A percentile compares a stretch with the other conserved stretches of the same genome.
Evolutionary conservation across 2,113 vertebrate species (phyloP).

Genomic region (Prunella fulvescens): DNA sequence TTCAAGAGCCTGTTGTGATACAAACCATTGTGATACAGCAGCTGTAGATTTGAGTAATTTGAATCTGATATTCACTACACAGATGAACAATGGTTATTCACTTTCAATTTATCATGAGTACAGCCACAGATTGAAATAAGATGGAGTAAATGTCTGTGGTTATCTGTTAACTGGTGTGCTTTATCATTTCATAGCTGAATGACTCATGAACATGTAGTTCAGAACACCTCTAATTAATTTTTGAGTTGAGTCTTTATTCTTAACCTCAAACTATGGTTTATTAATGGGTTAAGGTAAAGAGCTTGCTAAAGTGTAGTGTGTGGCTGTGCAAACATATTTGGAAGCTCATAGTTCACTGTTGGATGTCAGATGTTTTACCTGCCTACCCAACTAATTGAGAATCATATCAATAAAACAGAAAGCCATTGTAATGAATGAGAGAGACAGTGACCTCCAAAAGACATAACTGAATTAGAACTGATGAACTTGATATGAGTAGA

Average conservation of each 20-base stretch:
- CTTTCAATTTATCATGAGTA: constrained; percentile 38
- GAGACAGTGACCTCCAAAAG: constrained; percentile 26
- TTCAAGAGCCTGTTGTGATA: neutral
- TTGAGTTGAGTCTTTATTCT: constrained; percentile 17
- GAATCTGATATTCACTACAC: neutral
- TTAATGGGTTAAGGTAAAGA: constrained; percentile 37
- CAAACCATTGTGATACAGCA: neutral
- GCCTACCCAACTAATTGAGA: constrained; percentile 53
- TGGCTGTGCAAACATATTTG: neutral
- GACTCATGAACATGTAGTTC: constrained; percentile 52
- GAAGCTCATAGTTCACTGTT: neutral
- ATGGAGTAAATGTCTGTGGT: neutral
- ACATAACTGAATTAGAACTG: constrained; percentile 61
- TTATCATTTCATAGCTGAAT: constrained; percentile 41
- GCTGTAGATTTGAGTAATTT: neutral
- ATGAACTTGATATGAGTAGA: constrained; percentile 47
- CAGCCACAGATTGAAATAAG: constrained; percentile 45
- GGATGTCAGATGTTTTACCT: constrained; percentile 11
- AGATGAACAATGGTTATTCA: constrained; percentile 8
- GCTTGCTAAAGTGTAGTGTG: neutral
- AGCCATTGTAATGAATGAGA: constrained; percentile 50
- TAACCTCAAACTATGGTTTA: constrained; percentile 20
- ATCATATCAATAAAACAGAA: constrained; percentile 37
- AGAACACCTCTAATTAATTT: constrained; percentile 63
- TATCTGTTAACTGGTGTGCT: constrained; percentile 22